These are phyloP conservation scores for Drosophila pseudotalamancana DNA, from an alignment of 2,888 invertebrate genomes.

Conservation along the genomic window DNA sequence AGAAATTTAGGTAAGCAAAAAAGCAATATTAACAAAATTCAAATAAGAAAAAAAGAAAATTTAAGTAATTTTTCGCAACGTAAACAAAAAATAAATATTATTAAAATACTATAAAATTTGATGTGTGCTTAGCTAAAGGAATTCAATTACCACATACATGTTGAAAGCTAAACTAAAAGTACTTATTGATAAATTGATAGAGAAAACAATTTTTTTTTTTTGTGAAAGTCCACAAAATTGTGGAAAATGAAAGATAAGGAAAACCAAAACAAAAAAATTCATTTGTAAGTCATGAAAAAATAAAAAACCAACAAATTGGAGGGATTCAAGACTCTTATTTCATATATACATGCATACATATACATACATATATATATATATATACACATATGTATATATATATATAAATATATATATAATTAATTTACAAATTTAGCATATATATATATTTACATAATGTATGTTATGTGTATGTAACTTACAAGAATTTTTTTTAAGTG, in stretches of 20 bases:
- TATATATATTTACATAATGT: conserved; percentile 48
- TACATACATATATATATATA: conserved; percentile 8
- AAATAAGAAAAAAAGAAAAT: conserved; percentile 14
- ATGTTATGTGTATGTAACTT: conserved; percentile 29
- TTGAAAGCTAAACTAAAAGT: conserved; percentile 30
- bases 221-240: background rate
- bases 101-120: conserved; percentile 14
- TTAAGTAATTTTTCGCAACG: conserved; percentile 45
- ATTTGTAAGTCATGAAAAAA: conserved; percentile 43
- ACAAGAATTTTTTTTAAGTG: conserved; percentile 36
- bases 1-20: conserved; percentile 44
- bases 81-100: conserved; percentile 1
- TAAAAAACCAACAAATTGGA: conserved; percentile 73
- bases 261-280: conserved; percentile 19
- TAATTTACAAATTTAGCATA: conserved; percentile 41
- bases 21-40: conserved; percentile 68
- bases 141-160: conserved; percentile 58
- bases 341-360: conserved; percentile 52
- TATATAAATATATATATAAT: conserved; percentile 37
- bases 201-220: conserved; percentile 36
- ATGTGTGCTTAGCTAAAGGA: conserved; percentile 54
- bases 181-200: conserved; percentile 19
- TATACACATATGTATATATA: conserved; percentile 22
- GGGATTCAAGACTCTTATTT: conserved; percentile 84
- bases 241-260: background rate